phyloP scores from a whole-genome alignment of 2,797 vertebrate genomes.

The Arrhamphus sclerolepis region DNA sequence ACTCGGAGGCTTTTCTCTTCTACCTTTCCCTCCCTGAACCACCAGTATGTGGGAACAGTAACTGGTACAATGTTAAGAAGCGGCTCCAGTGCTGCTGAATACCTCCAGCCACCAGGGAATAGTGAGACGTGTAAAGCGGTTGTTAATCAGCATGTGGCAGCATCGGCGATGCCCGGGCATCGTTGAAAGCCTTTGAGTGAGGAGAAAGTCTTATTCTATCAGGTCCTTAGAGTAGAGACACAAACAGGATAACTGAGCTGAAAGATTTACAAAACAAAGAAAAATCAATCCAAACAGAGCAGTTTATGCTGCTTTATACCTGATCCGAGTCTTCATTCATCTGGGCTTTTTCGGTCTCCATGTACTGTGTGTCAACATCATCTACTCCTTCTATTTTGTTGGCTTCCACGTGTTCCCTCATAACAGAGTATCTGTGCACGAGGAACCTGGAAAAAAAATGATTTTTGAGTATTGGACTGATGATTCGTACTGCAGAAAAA shows the following conservation, averaged over 20 bases:
- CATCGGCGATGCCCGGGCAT: conserved; percentile 47
- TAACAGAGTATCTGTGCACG: conserved; percentile 91
- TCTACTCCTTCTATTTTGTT: conserved; percentile 87
- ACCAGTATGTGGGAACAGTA: conserved; percentile 29
- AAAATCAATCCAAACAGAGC: too few species aligned
- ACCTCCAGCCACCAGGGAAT: conserved; percentile 53
- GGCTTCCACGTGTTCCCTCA: conserved; percentile 88
- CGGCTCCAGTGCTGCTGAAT: conserved; percentile 22
- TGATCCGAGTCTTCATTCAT: conserved; percentile 95
- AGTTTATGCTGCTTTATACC: conserved; percentile 66
- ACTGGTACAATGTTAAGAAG: conserved; percentile 36
- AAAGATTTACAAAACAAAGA: neutral
- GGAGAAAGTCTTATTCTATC: conserved; percentile 69
- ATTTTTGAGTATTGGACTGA: neutral
- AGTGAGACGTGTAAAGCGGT: conserved; percentile 55
- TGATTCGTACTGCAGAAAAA: neutral
- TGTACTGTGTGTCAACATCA: conserved; percentile 75
- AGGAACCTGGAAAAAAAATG: conserved; percentile 86
- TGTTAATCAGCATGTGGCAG: conserved; percentile 58
- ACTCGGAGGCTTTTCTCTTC: conserved; percentile 27
- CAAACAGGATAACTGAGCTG: conserved; percentile 12
- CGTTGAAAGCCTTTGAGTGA: conserved; percentile 27
- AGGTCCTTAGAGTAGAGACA: conserved; percentile 74
- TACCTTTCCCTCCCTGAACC: conserved; percentile 12
- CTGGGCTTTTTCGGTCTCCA: conserved; percentile 76